A percentile compares a stretch with the other conserved stretches of the same genome.
Conservation (phyloP, 2,888 invertebrate species). For the Chouioia cunea region DNA sequence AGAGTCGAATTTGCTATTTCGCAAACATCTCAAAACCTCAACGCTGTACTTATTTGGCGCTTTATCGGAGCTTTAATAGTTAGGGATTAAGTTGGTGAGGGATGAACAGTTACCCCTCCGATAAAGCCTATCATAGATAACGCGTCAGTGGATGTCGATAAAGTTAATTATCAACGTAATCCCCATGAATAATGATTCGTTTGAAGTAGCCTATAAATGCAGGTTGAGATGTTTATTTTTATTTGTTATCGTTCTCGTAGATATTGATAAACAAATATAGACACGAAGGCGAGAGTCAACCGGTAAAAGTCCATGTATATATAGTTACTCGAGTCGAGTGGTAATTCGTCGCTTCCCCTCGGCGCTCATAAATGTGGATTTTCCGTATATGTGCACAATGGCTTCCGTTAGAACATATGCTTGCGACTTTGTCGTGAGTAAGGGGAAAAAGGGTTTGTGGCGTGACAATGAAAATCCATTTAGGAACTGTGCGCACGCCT, state of each 20-base stretch:
- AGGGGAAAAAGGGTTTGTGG: constrained; percentile 11
- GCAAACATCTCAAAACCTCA: no score
- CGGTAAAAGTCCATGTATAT: no score
- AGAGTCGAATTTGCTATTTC: no score
- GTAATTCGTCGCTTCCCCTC: background rate
- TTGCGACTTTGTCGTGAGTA: background rate
- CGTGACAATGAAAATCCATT: constrained; percentile 34
- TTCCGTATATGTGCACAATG: constrained; percentile 6
- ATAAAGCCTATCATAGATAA: constrained; percentile 27
- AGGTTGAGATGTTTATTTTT: no score
- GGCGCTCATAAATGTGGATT: constrained; percentile 9
- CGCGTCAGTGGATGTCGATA: constrained; percentile 23
- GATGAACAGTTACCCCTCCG: constrained; percentile 59
- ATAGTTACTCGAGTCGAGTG: background rate
- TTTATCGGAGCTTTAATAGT: constrained; percentile 49
- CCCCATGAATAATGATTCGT: background rate
- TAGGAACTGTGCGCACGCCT: constrained; percentile 28
- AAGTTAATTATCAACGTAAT: constrained; percentile 17
- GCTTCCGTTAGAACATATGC: constrained; percentile 25
- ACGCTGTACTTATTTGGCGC: no score
- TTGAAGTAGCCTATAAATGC: background rate
- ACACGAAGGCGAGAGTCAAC: no score
- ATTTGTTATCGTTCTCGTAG: no score
- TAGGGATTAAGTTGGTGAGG: constrained; percentile 62
- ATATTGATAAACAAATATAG: no score